Conservation (phyloP, 2,888 invertebrate genomes). For the Gnatocerus cornutus region DNA sequence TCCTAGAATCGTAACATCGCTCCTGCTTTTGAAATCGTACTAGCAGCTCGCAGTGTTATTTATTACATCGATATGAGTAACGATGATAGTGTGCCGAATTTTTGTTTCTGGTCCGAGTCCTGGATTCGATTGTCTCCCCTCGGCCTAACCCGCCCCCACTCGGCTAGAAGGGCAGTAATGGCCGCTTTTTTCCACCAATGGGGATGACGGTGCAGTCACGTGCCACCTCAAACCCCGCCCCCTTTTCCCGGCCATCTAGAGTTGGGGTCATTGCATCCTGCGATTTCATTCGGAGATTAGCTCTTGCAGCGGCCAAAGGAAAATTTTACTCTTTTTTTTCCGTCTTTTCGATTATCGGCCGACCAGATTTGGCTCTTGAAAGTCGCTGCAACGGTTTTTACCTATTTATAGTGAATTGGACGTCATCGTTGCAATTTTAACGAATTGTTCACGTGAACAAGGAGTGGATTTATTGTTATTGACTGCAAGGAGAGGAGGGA, state of each 20-base stretch:
- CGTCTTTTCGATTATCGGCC: neutral
- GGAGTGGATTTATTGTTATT: conserved; percentile 12
- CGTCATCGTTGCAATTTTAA: neutral
- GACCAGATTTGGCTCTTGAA: conserved; percentile 14
- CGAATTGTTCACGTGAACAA: conserved; percentile 21
- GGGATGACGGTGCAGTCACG: conserved; percentile 13
- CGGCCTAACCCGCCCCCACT: conserved; percentile 13
- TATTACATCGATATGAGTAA: conserved; percentile 23
- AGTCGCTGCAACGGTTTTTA: neutral
- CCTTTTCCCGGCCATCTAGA: conserved; percentile 19
- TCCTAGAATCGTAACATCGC: conserved; percentile 9
- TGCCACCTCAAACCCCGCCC: conserved; percentile 6
- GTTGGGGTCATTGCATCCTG: conserved; percentile 41
- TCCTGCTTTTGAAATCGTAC: neutral
- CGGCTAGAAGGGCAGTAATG: conserved; percentile 20
- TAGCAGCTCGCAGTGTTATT: conserved; percentile 8
- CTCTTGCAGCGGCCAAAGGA: conserved; percentile 1
- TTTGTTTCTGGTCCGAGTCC: conserved; percentile 13
- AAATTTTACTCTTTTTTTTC: conserved; percentile 8
- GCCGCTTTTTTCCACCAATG: conserved; percentile 31
- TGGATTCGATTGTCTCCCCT: conserved; percentile 18
- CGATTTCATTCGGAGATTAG: conserved; percentile 41
- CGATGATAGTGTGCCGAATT: conserved; percentile 15
- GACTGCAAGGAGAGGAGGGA: conserved; percentile 5
- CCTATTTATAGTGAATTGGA: conserved; percentile 22